Evolutionary conservation across 2,888 invertebrate genomes (phyloP), one percentile per base, ranked within the genome.

Genomic region (Pecten maximus): DNA sequence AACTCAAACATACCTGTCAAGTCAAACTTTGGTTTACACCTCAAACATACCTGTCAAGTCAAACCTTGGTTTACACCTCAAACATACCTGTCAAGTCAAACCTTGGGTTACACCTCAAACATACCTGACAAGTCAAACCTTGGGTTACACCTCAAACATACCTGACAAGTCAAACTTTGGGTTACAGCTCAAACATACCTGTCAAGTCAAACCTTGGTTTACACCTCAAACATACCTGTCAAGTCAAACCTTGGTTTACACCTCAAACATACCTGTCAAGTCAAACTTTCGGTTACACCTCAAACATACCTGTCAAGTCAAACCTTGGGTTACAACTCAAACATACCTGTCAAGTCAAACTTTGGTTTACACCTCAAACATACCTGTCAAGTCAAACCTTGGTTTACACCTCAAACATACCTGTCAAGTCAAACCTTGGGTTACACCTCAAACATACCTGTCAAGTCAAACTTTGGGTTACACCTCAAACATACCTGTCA

Each of bases 391-490:
- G 95, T 98, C 98, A 86, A 97, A 97, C 90, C 98, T 98, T 0
- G 98, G 98, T 0, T 96, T 94, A n/a, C n/a, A n/a, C n/a, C n/a
- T n/a, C n/a, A n/a, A n/a, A n/a, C 93, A 92, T 93, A 96, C 96
- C 95, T 88, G 97, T 97, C 0, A 98, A 97, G 95, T 98, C 98
- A 86, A 97, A 97, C 90, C 98, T 98, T 0, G 98, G n/a, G n/a
- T n/a, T n/a, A n/a, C n/a, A n/a, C n/a, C n/a, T n/a, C n/a, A n/a
- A n/a, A n/a, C 93, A 92, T 93, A 96, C 96, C 95, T 88, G 97
- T 97, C 0, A 98, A 97, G 95, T 98, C 98, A 86, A 97, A 97
- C 90, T 98, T 98, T 0, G 98, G n/a, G n/a, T n/a, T n/a, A n/a
- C n/a, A n/a, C n/a, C n/a, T n/a, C n/a, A n/a, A n/a, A n/a, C 93